These are phyloP conservation scores for Vanacampus margaritifer DNA, from an alignment of 2,113 vertebrate genomes.

Conservation along the genomic window DNA sequence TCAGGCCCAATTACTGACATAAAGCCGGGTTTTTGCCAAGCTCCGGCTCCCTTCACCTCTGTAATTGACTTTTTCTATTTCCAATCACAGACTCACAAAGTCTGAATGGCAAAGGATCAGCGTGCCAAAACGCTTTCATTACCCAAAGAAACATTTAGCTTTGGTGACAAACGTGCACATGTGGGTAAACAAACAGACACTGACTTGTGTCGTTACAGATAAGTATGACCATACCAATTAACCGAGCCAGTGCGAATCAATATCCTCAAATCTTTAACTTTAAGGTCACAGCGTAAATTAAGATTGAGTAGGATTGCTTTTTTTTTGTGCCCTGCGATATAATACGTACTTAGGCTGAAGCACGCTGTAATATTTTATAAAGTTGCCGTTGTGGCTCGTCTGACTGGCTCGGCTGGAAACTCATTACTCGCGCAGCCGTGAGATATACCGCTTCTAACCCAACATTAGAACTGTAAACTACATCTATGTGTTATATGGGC, in stretches of 20 bases:
- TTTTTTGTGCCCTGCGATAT: background rate
- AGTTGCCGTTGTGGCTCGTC: background rate
- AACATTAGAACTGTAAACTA: background rate
- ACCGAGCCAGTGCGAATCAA: background rate
- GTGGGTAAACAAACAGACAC: background rate
- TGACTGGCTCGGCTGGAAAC: background rate
- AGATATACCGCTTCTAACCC: background rate
- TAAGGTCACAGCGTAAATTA: too few relatives aligned
- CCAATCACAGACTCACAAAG: constrained; percentile 46
- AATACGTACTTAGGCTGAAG: background rate
- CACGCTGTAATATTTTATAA: too few relatives aligned
- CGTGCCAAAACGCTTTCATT: constrained; percentile 55
- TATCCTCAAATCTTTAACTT: too few relatives aligned
- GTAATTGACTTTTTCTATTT: constrained; percentile 56
- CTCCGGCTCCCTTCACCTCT: constrained; percentile 39
- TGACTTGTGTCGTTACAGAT: background rate
- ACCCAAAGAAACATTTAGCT: constrained; percentile 41
- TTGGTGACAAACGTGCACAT: constrained; percentile 7
- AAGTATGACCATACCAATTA: constrained; percentile 10
- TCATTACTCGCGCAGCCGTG: background rate
- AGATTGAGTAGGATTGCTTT: background rate
- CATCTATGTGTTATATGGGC: background rate
- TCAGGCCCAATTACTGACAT: constrained; percentile 42
- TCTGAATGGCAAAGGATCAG: constrained; percentile 58
- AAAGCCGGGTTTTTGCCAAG: constrained; percentile 55